Conservation (phyloP, 2,888 invertebrate species). For the Acronicta alni region DNA sequence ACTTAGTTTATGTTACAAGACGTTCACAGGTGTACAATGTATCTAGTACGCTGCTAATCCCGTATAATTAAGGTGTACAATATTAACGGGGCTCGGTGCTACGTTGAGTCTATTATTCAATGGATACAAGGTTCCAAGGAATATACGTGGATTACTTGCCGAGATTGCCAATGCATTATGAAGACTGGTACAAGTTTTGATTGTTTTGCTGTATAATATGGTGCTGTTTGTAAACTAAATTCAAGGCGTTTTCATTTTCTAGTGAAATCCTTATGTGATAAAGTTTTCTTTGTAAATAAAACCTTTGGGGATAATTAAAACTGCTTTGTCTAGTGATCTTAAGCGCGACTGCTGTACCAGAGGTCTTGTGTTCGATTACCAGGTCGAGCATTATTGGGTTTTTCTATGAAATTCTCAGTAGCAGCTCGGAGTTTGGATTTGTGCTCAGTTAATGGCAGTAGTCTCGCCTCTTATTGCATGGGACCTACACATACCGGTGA, state of each 20-base stretch:
- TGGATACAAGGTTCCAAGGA: slow-evolving; percentile 51
- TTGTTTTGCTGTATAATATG: slow-evolving; percentile 6
- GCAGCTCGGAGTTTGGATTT: no score
- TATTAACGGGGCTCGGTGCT: slow-evolving; percentile 58
- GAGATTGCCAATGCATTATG: slow-evolving; percentile 63
- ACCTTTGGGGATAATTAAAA: no score
- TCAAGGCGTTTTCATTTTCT: neutral
- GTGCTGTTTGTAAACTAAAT: neutral
- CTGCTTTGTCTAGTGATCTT: no score
- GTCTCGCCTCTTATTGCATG: no score
- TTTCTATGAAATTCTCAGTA: no score
- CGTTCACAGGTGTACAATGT: slow-evolving; percentile 48
- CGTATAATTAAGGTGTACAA: slow-evolving; percentile 58
- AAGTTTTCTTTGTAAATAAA: no score
- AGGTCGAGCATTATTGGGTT: no score
- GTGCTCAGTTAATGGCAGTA: no score
- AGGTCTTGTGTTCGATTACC: no score
- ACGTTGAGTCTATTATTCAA: slow-evolving; percentile 68
- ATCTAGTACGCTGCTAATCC: slow-evolving; percentile 48
- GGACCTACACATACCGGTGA: no score
- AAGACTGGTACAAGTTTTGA: slow-evolving; percentile 39
- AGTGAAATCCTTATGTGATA: no score
- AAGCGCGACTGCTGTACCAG: no score
- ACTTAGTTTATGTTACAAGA: slow-evolving; percentile 50
- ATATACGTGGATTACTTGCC: slow-evolving; percentile 53